A percentile compares a stretch with the other conserved stretches of the same genome.
phyloP scores from a whole-genome alignment of 2,797 vertebrate species.

The Coilia nasus region DNA sequence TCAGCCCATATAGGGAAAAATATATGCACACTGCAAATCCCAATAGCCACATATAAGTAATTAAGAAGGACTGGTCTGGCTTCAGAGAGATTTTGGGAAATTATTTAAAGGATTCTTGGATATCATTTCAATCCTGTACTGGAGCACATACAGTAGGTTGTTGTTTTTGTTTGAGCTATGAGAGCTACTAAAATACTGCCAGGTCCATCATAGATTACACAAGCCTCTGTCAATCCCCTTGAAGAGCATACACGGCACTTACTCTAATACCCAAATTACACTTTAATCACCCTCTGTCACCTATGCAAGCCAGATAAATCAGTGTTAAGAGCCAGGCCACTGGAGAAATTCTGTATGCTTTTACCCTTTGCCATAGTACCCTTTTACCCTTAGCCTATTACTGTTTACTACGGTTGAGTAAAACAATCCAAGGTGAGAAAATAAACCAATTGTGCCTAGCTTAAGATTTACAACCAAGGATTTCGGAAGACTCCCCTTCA shows the following conservation, averaged over 20 bases:
- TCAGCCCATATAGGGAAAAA: no score
- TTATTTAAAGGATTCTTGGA: neutral
- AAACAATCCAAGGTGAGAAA: neutral
- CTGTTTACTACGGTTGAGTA: neutral
- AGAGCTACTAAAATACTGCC: neutral
- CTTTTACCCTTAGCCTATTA: no score
- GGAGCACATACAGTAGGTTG: neutral
- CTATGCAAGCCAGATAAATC: neutral
- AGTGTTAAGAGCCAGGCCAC: no score
- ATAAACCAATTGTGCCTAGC: neutral
- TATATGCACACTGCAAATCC: neutral
- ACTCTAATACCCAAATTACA: neutral
- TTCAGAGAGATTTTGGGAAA: neutral
- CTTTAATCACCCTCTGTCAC: neutral
- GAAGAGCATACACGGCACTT: neutral
- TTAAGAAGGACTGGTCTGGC: neutral
- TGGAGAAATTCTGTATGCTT: no score
- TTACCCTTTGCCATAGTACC: no score
- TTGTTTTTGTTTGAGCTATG: neutral
- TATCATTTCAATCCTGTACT: neutral
- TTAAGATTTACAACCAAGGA: slow-evolving; percentile 19
- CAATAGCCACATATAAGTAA: neutral
- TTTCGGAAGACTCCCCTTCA: slow-evolving; percentile 33
- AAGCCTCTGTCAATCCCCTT: neutral
- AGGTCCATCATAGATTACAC: neutral